Conservation (phyloP, 2,888 invertebrate species). For the Sesia bembeciformis region DNA sequence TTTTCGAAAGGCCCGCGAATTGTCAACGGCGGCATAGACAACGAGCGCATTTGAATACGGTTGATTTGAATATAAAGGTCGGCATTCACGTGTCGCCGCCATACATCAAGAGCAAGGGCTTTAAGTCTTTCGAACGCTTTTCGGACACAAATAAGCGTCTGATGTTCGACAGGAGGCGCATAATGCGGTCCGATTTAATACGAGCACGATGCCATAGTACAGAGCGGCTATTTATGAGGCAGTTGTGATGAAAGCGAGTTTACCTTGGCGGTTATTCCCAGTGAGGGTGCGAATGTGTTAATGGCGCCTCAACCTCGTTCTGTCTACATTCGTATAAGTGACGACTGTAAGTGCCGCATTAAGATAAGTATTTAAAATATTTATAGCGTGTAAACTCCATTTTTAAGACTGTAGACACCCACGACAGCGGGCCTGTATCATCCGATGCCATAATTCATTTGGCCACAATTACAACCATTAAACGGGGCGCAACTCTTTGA, state of each 20-base stretch:
- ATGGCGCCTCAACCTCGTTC: constrained; percentile 25
- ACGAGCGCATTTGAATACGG: constrained; percentile 63
- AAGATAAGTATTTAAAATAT: constrained; percentile 61
- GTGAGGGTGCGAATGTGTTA: constrained; percentile 40
- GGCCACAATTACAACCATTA: constrained; percentile 70
- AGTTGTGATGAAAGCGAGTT: constrained; percentile 29
- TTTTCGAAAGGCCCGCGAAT: constrained; percentile 66
- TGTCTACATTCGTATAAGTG: constrained; percentile 34
- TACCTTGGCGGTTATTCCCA: constrained; percentile 34
- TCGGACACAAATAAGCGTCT: constrained; percentile 70
- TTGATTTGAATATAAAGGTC: constrained; percentile 72
- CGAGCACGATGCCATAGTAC: constrained; percentile 6
- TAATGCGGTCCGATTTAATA: constrained; percentile 42
- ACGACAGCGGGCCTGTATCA: constrained; percentile 43
- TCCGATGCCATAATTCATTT: constrained; percentile 62
- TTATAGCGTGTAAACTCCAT: constrained; percentile 66
- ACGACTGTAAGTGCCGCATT: constrained; percentile 43
- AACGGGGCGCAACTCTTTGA: constrained; percentile 68
- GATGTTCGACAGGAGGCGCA: constrained; percentile 53
- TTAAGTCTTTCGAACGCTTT: constrained; percentile 70
- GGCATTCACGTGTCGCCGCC: constrained; percentile 61
- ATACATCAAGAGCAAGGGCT: constrained; percentile 64
- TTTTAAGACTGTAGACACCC: constrained; percentile 60
- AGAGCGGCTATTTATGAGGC: constrained; percentile 32
- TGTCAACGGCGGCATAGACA: constrained; percentile 68